Base-by-base conservation (phyloP, 2,797 vertebrate genomes). In the Tachyglossus aculeatus region DNA sequence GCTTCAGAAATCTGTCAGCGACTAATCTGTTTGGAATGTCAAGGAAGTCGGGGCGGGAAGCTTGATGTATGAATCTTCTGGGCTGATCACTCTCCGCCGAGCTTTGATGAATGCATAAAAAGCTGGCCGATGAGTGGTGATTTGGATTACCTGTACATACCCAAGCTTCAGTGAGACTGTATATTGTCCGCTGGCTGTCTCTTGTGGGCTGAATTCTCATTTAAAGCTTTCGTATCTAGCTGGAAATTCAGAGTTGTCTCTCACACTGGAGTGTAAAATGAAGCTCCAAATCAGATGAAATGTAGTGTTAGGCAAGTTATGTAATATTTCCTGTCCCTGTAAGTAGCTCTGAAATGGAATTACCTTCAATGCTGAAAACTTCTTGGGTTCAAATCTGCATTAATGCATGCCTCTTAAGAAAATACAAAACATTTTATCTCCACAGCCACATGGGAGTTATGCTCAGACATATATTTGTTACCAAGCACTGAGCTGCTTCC, bases 91-190 rank as follows among this genome's bases (percentile, higher is more conserved):
- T 80, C 81, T 85, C 86, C 41, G 43, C 64, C 81, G 86, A 81
- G 81, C 73, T 91, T 82, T 89, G 83, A 88, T 66, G 80, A 89
- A 81, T 83, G 80, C 79, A 72, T 71, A 80, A 86, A 66, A 73
- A 87, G 76, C 67, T 78, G 78, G 80, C 81, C 77, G 87, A 87
- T 36, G 62, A 88, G 78, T 21, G 6, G 48, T 70, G 76, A 63
- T 86, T 87, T 86, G 87, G 87, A 91, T 91, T 79, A 91, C 88
- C 72, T 81, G 62, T 29, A 66, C 83, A 71, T 68, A 84, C 83
- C 82, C 73, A 69, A 80, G 84, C 75, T 68, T 80, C 84, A 56
- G 51, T 18, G 66, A 86, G 81, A 84, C 56, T 60, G 60, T 68
- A 40, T 61, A 60, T 81, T 90, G 84, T 89, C 86, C 85, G 66